A percentile compares a stretch with the other conserved stretches of the same genome.
Evolutionary conservation across 1,140 invertebrate species (phyloP).

Genomic region (Phymorhynchus buccinoides): DNA sequence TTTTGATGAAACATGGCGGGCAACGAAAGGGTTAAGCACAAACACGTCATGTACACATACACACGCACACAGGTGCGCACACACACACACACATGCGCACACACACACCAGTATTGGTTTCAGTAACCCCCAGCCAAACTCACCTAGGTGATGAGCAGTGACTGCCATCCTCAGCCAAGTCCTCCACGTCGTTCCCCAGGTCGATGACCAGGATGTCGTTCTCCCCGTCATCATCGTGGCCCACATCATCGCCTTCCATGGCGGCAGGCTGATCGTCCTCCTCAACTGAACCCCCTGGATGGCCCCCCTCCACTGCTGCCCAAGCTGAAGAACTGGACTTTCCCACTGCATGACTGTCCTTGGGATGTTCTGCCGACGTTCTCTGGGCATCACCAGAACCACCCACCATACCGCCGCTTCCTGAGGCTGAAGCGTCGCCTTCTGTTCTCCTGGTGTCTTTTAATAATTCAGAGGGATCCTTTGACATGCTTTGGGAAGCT

Average conservation of each 20-base stretch:
- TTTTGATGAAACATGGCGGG: too few species aligned
- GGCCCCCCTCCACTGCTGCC: not conserved
- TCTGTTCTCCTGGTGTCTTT: not conserved
- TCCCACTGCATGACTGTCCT: not conserved
- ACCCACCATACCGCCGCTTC: not conserved
- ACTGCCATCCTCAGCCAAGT: not conserved
- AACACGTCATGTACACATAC: not conserved
- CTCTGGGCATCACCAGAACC: not conserved
- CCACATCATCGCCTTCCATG: not conserved
- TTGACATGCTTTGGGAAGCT: not conserved
- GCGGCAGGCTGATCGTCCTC: not conserved
- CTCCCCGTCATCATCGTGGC: constrained; percentile 1
- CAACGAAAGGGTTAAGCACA: too few species aligned
- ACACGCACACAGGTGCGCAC: not conserved
- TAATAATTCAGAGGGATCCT: not conserved
- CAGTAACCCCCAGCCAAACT: not conserved
- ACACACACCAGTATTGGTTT: too few species aligned
- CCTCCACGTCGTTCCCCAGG: constrained; percentile 20
- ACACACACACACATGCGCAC: not conserved
- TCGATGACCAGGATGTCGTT: constrained; percentile 30
- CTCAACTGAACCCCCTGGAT: not conserved
- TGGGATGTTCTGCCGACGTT: not conserved
- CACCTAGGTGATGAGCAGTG: not conserved
- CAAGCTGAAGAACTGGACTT: not conserved
- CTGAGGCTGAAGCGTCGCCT: not conserved